Evolutionary conservation across 2,113 vertebrate species (phyloP).

Genomic region (Chroicocephalus ridibundus): DNA sequence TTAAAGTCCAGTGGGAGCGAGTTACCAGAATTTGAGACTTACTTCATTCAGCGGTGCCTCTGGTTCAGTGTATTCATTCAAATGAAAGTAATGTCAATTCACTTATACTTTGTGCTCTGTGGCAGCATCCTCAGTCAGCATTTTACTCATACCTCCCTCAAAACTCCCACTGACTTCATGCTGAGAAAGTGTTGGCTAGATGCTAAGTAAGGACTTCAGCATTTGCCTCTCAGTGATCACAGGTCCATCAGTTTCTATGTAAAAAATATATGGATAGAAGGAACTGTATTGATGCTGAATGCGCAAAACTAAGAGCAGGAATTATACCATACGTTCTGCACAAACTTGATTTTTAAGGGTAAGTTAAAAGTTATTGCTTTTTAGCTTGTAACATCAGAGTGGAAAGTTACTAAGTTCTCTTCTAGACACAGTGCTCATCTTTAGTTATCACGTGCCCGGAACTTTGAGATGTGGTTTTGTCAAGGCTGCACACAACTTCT

Average conservation of each 20-base stretch:
- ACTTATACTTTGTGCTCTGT: fast-evolving
- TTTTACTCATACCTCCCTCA: neutral
- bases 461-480: neutral
- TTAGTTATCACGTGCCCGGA: neutral
- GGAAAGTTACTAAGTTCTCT: neutral
- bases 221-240: neutral
- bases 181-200: neutral
- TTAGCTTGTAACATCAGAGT: neutral
- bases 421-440: neutral
- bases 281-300: neutral
- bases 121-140: neutral
- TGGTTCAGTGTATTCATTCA: neutral
- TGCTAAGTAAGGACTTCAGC: neutral
- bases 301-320: neutral
- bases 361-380: neutral
- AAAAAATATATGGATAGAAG: neutral
- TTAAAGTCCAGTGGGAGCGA: neutral
- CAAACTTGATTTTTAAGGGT: neutral
- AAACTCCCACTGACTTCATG: neutral
- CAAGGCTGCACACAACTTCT: neutral
- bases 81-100: neutral
- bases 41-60: neutral
- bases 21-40: neutral
- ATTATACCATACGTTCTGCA: neutral
- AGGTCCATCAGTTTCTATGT: neutral